Evolutionary conservation across 1,140 invertebrate species (phyloP), one percentile per base, ranked within the genome.

Genomic region (Drosophila orena): DNA sequence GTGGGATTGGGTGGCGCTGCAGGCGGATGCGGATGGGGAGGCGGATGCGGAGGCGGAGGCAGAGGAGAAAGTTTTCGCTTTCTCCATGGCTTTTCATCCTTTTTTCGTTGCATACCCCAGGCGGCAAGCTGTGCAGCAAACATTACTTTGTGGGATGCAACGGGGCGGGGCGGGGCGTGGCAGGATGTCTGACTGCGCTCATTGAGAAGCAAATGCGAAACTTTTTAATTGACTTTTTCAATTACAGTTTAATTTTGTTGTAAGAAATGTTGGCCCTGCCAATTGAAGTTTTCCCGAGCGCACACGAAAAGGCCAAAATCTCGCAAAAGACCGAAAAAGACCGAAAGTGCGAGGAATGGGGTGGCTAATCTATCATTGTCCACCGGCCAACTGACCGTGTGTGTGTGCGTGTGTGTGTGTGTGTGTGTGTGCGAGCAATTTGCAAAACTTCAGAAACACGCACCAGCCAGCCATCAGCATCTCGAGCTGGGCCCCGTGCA

Each of bases 171-270:
- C 17, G 17, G 17, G 22, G 47, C 27, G 24, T 49, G n/a, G 22
- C 5, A n/a, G 69, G n/a, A 17, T 73, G 62, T 49, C 64, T 70
- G 53, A 44, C 49, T 76, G 50, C 56, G 75, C 49, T 78, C 59
- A 76, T 85, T 75, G 81, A 52, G 74, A 77, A 72, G 61, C 80
- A 85, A 83, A 84, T 86, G 81, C 49, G 68, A 84, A 89, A 89
- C 69, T 89, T 89, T 89, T 89, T 89, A 89, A 89, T 89, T 89
- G 84, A 89, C 85, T 89, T 89, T 89, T 89, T 89, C 84, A 89
- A 89, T 89, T 89, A 89, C 84, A 79, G 71, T 89, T 88, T 88
- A 86, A 86, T 86, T 88, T 86, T 86, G 83, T 86, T 86, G 75
- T 86, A 83, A 86, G 75, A 88, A 74, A 79, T 81, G 83, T 72